Percentiles rank a stretch among this genome's conserved stretches.
These are phyloP conservation scores for Aspiorhynchus laticeps DNA, from an alignment of 2,113 vertebrate species.

Conservation along the genomic window DNA sequence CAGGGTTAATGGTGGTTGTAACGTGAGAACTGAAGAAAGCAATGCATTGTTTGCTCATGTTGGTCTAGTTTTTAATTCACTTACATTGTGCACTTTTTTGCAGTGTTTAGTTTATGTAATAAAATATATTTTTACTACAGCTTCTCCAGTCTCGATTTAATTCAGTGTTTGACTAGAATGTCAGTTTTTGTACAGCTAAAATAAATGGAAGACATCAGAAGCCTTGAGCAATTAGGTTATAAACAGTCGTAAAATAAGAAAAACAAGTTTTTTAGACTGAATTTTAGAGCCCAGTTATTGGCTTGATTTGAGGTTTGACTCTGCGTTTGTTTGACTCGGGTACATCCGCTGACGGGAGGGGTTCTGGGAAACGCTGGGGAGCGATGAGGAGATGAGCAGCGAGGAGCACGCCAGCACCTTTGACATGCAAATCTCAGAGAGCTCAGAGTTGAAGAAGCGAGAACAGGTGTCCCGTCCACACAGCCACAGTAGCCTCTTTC, in stretches of 20 bases:
- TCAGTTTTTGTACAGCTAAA: background rate
- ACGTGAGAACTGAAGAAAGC: background rate
- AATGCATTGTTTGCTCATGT: too few species aligned
- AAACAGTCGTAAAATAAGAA: background rate
- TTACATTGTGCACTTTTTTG: too few species aligned
- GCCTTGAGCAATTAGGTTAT: background rate
- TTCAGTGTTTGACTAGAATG: too few species aligned
- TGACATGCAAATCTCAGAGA: conserved; percentile 79
- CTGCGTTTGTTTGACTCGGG: background rate
- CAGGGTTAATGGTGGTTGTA: background rate
- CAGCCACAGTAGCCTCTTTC: conserved; percentile 55
- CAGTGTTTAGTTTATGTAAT: background rate
- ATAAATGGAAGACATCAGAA: background rate
- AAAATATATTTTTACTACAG: background rate
- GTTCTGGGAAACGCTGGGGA: conserved; percentile 49
- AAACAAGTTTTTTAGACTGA: background rate
- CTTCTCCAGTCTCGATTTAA: too few species aligned
- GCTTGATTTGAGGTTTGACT: background rate
- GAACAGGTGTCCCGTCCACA: conserved; percentile 75
- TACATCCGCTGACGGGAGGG: conserved; percentile 45
- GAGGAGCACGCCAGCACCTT: conserved; percentile 66
- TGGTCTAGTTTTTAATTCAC: too few species aligned
- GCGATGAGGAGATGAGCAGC: conserved; percentile 52
- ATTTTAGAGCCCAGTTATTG: background rate
- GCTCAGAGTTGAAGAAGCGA: conserved; percentile 73